phyloP scores from a whole-genome alignment of 1,140 invertebrate genomes.

The Oryctes rhinoceros region DNA sequence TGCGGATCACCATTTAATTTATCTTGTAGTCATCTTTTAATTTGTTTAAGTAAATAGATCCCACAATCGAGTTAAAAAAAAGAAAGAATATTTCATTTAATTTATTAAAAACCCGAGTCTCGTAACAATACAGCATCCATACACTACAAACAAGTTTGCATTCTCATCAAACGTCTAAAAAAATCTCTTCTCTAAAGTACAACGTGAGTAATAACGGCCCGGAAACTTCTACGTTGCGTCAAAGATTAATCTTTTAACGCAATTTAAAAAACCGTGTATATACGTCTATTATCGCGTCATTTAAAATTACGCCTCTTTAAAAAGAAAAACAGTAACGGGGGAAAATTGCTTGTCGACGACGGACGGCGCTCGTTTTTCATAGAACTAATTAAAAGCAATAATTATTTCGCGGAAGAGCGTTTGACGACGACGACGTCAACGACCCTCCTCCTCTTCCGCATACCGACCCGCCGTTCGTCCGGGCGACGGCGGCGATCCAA shows the following conservation, averaged over 20 bases:
- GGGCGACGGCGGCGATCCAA: not conserved
- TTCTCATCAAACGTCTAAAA: too few relatives aligned
- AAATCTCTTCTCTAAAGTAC: too few relatives aligned
- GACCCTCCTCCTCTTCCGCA: not conserved
- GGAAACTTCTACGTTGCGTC: not conserved
- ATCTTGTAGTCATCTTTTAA: too few relatives aligned
- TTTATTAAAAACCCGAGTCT: too few relatives aligned
- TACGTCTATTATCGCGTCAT: constrained; percentile 22
- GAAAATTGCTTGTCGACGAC: constrained; percentile 6
- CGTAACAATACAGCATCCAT: too few relatives aligned
- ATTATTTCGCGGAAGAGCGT: constrained; percentile 25
- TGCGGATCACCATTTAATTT: too few relatives aligned
- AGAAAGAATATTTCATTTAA: too few relatives aligned
- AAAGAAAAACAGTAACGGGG: constrained; percentile 20
- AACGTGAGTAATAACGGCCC: not conserved
- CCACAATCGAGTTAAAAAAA: too few relatives aligned
- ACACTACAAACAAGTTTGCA: too few relatives aligned
- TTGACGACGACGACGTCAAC: constrained; percentile 32
- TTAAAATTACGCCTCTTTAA: constrained; percentile 27
- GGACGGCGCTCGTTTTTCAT: constrained; percentile 17
- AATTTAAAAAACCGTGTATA: not conserved
- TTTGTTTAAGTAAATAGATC: too few relatives aligned
- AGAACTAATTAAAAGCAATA: constrained; percentile 37
- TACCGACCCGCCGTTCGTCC: not conserved
- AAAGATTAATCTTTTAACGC: constrained; percentile 1